Evolutionary conservation across 2,113 vertebrate species (phyloP), one percentile per base, ranked within the genome.

Genomic region (Nannobrachium achirus): DNA sequence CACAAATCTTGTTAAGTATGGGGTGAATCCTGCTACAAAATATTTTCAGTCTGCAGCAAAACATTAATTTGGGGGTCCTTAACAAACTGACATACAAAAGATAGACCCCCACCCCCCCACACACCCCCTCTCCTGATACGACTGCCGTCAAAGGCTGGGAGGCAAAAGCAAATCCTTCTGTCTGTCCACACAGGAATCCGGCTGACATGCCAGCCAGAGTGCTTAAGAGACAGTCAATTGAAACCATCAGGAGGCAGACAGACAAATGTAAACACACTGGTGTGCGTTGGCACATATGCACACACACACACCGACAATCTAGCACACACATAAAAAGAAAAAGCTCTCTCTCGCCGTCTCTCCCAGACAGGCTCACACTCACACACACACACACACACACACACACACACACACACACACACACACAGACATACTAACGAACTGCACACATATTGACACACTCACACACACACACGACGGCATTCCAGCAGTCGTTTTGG

Each of bases 401-500:
- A 63, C 52, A 78, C 53, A 48, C 63, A 63, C 64, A 48, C 46
- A 8, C n/a, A 15, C 33, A 53, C 55, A 77, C 39, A 56, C 64
- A 67, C 40, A 64, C 72, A 75, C 57, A 46, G 69, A 57, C 52
- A 72, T 78, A 80, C 25, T 33, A 33, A 33, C 25, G 6, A 33
- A 33, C 25, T 33, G 25, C 25, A 63, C 52, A 78, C 53, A 48
- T 57, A 63, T 58, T 40, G 39, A 10, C n/a, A 56, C 64, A 67
- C 40, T 62, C 74, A 76, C 57, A 46, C 71, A 57, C 52, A 72
- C 78, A 80, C 75, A 84, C 69, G 72, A 83, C 76, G 39, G 66
- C 92, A 90, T 85, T 85, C 84, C 89, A 75, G 81, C 64, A 82
- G 73, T 80, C 62, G 8, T 75, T n/a, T 71, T 69, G 75, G 56